These are phyloP conservation scores for Clostera curtula DNA, from an alignment of 2,888 invertebrate genomes.

Conservation along the genomic window DNA sequence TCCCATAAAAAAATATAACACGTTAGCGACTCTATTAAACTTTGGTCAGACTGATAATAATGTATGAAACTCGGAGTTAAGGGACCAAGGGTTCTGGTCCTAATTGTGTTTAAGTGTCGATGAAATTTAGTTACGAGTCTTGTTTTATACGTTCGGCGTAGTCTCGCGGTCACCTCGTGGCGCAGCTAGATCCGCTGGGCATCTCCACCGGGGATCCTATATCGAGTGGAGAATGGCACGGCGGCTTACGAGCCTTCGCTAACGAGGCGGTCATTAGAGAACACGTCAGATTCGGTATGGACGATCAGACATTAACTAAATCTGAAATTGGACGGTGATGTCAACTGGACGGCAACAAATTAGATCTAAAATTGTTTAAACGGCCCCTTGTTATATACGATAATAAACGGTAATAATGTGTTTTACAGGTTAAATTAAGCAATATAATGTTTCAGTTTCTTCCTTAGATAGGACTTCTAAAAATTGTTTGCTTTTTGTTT, in stretches of 20 bases:
- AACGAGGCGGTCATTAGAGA: conserved; percentile 70
- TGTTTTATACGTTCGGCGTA: conserved; percentile 56
- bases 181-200: conserved; percentile 94
- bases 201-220: conserved; percentile 83
- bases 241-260: conserved; percentile 68
- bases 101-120: no score
- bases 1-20: no score
- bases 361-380: conserved; percentile 1
- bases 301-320: conserved; percentile 28
- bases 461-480: no score
- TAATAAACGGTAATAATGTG: no score
- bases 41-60: no score
- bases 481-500: no score
- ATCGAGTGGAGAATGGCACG: conserved; percentile 66
- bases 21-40: no score
- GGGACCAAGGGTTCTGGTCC: no score
- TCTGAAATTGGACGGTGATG: conserved; percentile 45
- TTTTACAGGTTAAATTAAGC: no score
- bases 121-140: conserved; percentile 21
- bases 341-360: conserved; percentile 25
- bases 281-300: conserved; percentile 73
- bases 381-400: no score
- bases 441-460: no score
- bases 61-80: no score
- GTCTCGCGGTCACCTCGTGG: conserved; percentile 95